Evolutionary conservation across 2,888 invertebrate genomes (phyloP), one percentile per base, ranked within the genome.

Genomic region (Chelonus formosanus): DNA sequence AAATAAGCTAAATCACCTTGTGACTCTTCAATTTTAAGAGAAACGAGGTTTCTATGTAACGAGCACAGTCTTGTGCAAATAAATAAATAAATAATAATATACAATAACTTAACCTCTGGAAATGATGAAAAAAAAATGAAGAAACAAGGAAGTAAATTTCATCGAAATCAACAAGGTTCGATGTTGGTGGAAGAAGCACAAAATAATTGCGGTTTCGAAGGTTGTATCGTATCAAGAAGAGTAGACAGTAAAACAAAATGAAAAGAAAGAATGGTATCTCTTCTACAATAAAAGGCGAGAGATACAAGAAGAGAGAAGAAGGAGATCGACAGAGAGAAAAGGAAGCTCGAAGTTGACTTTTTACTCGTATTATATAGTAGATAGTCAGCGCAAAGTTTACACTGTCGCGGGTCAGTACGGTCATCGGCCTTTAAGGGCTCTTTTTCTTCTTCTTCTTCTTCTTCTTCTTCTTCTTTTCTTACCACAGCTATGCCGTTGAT

Each of bases 361-460:
- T 61, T 53, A 43, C 53, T 44, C 61, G 61, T 61, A 58, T 58
- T 45, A 34, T 52, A 54, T 56, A 59, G 34, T 43, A 59, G 52
- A 61, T 61, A 61, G 61, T 61, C 61, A 53, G 52, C 48, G 52
- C 48, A 54, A 58, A 63, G 65, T 60, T 60, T 60, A 48, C 36
- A 54, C 66, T 43, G 66, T 45, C 62, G 54, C 76, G 74, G 79
- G 80, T 80, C 79, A 80, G 74, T 74, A 71, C 80, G 80, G 81
- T 81, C 81, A 81, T 79, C 78, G 81, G 80, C 81, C 81, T 74
- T 76, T 32, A 53, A 63, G 60, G 61, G 64, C 58, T 53, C 59
- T 40, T 40, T 3, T 40, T 40, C 40, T 40, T 40, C 6, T 4
- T 6, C 40, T 57, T 55, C 45, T 57, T 36, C 40, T 32, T 10